Percentiles rank a stretch among this genome's conserved stretches.
phyloP scores from a whole-genome alignment of 37 sponge, comb jelly and placozoan species.

The Haliclona indistincta region DNA sequence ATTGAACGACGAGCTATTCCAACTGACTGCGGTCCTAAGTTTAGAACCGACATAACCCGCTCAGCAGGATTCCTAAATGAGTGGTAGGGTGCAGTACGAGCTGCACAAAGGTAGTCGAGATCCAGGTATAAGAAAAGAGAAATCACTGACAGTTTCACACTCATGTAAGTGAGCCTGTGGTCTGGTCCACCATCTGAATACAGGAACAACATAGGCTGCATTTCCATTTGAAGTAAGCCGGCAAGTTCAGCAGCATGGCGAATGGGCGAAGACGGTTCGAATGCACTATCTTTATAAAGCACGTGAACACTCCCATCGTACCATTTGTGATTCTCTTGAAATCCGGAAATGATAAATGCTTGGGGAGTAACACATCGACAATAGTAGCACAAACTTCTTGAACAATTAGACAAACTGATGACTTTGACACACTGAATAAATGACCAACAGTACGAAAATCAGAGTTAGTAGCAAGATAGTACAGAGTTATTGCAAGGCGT shows the following conservation, averaged over 20 bases:
- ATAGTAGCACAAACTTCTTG: slow-evolving; percentile 24
- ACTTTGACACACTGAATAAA: slow-evolving; percentile 30
- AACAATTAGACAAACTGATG: slow-evolving; percentile 42
- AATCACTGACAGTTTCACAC: slow-evolving; percentile 22
- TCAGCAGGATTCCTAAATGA: slow-evolving; percentile 30
- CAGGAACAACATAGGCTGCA: slow-evolving; percentile 14
- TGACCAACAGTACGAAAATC: slow-evolving; percentile 28
- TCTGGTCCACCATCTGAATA: slow-evolving; percentile 39
- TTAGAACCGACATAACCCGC: slow-evolving; percentile 19
- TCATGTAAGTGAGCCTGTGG: slow-evolving; percentile 22
- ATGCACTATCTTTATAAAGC: slow-evolving; percentile 6
- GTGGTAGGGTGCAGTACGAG: slow-evolving; percentile 22
- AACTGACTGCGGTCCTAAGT: slow-evolving; percentile 21
- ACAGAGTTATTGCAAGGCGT: slow-evolving; percentile 40
- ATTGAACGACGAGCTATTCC: slow-evolving; percentile 13
- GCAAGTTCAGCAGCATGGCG: slow-evolving; percentile 27
- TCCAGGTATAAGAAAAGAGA: slow-evolving; percentile 9
- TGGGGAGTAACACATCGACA: slow-evolving; percentile 11
- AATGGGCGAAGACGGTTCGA: slow-evolving; percentile 9
- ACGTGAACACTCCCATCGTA: slow-evolving; percentile 20
- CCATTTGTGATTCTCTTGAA: no score
- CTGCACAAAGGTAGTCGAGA: slow-evolving; percentile 24
- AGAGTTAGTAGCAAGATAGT: slow-evolving; percentile 38
- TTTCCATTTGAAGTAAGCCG: neutral
- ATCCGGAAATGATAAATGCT: neutral